Base-by-base conservation (phyloP, 2,113 vertebrate species). In the Rhinoptilus africanus region DNA sequence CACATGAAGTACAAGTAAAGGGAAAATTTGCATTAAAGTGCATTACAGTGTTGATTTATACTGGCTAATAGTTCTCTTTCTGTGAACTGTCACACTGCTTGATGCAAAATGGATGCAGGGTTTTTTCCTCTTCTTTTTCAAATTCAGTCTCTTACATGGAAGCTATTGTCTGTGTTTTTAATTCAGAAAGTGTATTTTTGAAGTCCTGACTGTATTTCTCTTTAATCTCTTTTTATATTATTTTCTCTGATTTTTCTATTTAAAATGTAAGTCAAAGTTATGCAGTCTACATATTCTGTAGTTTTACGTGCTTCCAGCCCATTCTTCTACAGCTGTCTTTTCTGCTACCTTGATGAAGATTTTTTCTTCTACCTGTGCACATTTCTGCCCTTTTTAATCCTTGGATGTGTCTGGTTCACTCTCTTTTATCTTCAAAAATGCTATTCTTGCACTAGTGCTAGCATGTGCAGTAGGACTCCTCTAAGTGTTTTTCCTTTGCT, bases 221-320 rank as follows among this genome's bases (percentile, higher is more conserved):
- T 92, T 91, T 85, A 92, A 87, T 94, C 28, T 88, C 37, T 79
- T 91, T 91, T 93, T 75, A 56, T 88, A 41, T 83, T 56, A 88
- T 32, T 95, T 95, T 90, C 35, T 93, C 91, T 90, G 47, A 26
- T 79, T 93, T 96, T 95, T 82, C 50, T 79, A 4, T 94, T 88
- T 89, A 69, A 94, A 69, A 45, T 73, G 12, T 48, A 88, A 88
- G 64, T 62, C 23, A 48, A 79, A 94, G 51, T 78, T 57, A 69
- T 67, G 32, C 53, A 73, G 32, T 69, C 32, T 47, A 73, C 14
- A 18, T 76, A 39, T 80, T 92, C 77, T 74, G 45, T 56, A 80
- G 43, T 88, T 93, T 41, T 37, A 43, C 8, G 0, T 77, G 53
- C 59, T 93, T 83, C 37, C 57, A 88, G 79, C 20, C 30, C 20